phyloP scores from a whole-genome alignment of 2,888 invertebrate genomes.

The Papilio elwesi region DNA sequence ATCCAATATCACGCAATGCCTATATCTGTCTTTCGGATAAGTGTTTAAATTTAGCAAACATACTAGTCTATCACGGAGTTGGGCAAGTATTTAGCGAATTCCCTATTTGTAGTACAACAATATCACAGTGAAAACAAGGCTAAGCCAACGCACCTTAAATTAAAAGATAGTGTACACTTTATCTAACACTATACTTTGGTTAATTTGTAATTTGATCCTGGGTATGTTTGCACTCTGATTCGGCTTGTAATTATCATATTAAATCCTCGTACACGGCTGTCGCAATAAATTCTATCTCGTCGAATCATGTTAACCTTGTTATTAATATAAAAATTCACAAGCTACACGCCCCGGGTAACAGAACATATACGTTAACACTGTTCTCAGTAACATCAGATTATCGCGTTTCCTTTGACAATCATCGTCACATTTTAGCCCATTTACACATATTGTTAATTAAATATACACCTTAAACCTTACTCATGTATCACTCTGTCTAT shows the following conservation, averaged over 20 bases:
- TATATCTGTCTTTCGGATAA: too few species aligned
- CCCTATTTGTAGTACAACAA: neutral
- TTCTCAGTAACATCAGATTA: too few species aligned
- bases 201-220: slow-evolving; percentile 51
- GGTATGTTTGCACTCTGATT: slow-evolving; percentile 57
- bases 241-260: slow-evolving; percentile 62
- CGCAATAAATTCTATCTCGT: slow-evolving; percentile 66
- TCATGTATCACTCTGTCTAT: too few species aligned
- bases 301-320: slow-evolving; percentile 57
- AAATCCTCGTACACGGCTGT: slow-evolving; percentile 57
- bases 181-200: slow-evolving; percentile 13
- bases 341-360: too few species aligned
- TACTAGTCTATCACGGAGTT: neutral
- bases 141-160: slow-evolving; percentile 35
- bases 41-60: neutral
- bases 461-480: too few species aligned
- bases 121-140: neutral
- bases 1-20: too few species aligned
- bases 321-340: slow-evolving; percentile 59
- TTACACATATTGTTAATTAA: too few species aligned
- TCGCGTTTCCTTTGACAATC: too few species aligned
- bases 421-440: too few species aligned
- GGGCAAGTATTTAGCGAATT: too few species aligned
- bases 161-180: slow-evolving; percentile 39
- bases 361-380: too few species aligned